phyloP scores from a whole-genome alignment of 2,113 vertebrate genomes.

The Phyllopteryx taeniolatus region DNA sequence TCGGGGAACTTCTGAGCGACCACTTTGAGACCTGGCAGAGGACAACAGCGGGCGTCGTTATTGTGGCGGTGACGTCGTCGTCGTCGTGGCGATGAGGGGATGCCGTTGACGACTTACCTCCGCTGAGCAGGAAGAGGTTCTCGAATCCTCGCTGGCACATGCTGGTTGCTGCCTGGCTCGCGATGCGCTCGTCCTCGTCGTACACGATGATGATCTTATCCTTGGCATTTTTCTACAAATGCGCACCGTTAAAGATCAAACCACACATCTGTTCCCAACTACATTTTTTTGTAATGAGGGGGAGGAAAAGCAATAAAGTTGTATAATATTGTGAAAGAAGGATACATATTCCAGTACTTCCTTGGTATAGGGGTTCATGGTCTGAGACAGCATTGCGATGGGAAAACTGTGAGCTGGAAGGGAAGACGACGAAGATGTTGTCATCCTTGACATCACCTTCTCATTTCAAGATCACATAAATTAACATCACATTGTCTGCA shows the following conservation, averaged over 20 bases:
- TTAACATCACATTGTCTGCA: neutral
- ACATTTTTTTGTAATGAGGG: neutral
- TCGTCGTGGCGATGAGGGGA: neutral
- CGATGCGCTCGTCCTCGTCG: constrained; percentile 89
- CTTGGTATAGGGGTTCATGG: constrained; percentile 90
- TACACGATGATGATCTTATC: constrained; percentile 95
- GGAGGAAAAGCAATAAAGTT: neutral
- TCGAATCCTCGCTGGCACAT: constrained; percentile 95
- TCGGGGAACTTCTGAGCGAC: constrained; percentile 88
- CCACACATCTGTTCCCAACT: neutral
- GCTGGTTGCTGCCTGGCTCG: constrained; percentile 85
- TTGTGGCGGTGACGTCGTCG: neutral
- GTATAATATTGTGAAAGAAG: constrained; percentile 46
- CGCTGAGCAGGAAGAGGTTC: constrained; percentile 93
- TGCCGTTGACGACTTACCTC: constrained; percentile 74
- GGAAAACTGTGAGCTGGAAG: constrained; percentile 86
- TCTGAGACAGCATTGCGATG: constrained; percentile 81
- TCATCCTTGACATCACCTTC: neutral
- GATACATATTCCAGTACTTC: constrained; percentile 93
- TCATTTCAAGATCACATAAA: neutral
- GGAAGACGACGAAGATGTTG: neutral
- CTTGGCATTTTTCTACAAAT: constrained; percentile 81
- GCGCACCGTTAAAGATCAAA: constrained; percentile 62
- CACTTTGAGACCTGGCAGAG: constrained; percentile 84
- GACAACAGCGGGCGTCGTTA: neutral